Evolutionary conservation across 1,140 invertebrate genomes (phyloP), one percentile per base, ranked within the genome.

Genomic region (Drosophila kurseongensis): DNA sequence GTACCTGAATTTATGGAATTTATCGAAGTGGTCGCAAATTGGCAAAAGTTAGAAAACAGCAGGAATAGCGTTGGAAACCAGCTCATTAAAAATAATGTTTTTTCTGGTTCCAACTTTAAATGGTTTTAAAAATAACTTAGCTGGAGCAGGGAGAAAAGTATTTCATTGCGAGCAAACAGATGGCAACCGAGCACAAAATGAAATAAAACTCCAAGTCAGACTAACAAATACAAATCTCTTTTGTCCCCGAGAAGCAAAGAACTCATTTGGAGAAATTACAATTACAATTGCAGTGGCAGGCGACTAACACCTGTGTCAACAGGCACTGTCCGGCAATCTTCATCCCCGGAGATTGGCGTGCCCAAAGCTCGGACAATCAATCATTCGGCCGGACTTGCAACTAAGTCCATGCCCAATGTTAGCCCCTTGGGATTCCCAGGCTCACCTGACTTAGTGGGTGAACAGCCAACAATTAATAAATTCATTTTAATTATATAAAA

Each of bases 241-340:
- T 16, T 48, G 68, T 68, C 63, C 58, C 77, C 58, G 63, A 47
- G 52, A 66, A 74, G 45, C 65, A 63, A 42, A 68, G 40, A 73
- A 68, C 69, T 88, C 62, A 77, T 83, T 77, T 69, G 23, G 54
- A 63, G 65, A 54, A 66, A 77, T 88, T 79, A 66, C 63, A 86
- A 80, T 51, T 69, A 68, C 72, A 77, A 88, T 86, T 68, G 75
- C 60, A 61, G 48, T 78, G 74, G 69, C 78, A 71, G 77, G 63
- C 58, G 47, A 76, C 62, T 47, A 73, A 73, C 79, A 83, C 83
- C 83, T 84, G 72, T 68, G 62, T 58, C 66, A 78, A 72, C 75
- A 74, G 18, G 9, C 10, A 38, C 52, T 41, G 66, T 51, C 59
- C 63, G 23, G 42, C 27, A 12, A 48, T 42, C 23, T 42, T 48